These are phyloP conservation scores for Andrena minutula DNA, from an alignment of 2,888 invertebrate species.

Conservation along the genomic window DNA sequence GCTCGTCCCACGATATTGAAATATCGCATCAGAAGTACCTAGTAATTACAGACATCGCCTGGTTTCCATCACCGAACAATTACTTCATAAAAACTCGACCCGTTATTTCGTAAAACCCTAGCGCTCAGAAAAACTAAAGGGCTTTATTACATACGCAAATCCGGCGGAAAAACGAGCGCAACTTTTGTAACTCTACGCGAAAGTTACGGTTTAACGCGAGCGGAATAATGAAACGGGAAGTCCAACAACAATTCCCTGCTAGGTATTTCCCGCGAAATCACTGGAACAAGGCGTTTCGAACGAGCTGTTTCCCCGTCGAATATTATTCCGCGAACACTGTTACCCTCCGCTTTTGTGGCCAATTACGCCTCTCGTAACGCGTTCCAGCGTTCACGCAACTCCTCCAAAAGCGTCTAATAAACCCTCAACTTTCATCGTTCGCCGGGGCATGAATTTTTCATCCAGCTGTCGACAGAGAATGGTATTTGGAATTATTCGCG, in stretches of 20 bases:
- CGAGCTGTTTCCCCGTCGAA: background rate
- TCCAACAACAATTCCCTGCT: constrained; percentile 5
- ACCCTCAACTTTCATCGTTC: constrained; percentile 1
- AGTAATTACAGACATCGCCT: too few relatives aligned
- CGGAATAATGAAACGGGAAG: constrained; percentile 8
- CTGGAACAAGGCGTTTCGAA: background rate
- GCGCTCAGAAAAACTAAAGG: background rate
- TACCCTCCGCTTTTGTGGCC: constrained; percentile 27
- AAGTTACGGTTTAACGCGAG: background rate
- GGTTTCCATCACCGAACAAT: background rate
- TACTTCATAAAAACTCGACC: background rate
- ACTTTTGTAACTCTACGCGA: background rate
- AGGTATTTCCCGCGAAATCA: constrained; percentile 6
- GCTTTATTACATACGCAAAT: background rate
- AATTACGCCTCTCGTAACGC: constrained; percentile 20
- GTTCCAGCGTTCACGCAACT: constrained; percentile 4
- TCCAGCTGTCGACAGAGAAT: background rate
- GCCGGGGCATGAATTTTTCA: background rate
- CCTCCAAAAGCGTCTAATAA: constrained; percentile 11
- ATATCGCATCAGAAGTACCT: too few relatives aligned
- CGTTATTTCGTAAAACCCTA: background rate
- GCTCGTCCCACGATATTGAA: too few relatives aligned
- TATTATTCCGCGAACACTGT: constrained; percentile 24
- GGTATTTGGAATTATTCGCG: constrained; percentile 8
- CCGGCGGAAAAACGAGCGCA: background rate